Evolutionary conservation across 2,888 invertebrate species (phyloP).

Genomic region (Amitus sp.): DNA sequence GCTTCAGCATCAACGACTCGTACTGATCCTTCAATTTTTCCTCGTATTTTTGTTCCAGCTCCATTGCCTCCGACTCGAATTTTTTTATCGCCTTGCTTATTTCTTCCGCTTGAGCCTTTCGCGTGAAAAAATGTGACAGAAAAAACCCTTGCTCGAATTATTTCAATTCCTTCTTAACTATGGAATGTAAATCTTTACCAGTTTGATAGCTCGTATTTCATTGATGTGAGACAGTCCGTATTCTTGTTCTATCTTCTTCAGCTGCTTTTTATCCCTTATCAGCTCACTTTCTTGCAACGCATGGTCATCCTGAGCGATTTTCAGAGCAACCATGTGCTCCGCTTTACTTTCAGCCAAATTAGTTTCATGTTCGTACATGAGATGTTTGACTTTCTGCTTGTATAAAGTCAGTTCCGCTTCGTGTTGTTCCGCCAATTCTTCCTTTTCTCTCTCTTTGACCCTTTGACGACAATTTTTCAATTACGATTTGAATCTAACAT

Average conservation of each 20-base stretch:
- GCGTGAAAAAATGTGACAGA: not conserved
- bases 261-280: slow-evolving; percentile 76
- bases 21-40: slow-evolving; percentile 79
- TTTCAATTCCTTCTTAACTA: not conserved
- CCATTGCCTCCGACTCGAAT: slow-evolving; percentile 75
- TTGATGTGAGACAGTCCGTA: slow-evolving; percentile 77
- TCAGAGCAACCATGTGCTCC: slow-evolving; percentile 83
- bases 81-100: slow-evolving; percentile 58
- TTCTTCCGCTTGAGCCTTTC: slow-evolving; percentile 29
- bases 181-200: slow-evolving; percentile 58
- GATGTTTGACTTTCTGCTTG: slow-evolving; percentile 92
- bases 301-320: slow-evolving; percentile 86
- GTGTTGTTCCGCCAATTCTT: slow-evolving; percentile 87
- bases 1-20: slow-evolving; percentile 77
- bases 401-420: slow-evolving; percentile 88
- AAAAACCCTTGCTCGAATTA: too few species aligned
- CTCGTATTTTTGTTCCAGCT: slow-evolving; percentile 78
- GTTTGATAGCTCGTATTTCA: slow-evolving; percentile 76
- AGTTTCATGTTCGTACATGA: slow-evolving; percentile 91
- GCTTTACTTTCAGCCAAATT: slow-evolving; percentile 86
- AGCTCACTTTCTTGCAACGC: slow-evolving; percentile 80
- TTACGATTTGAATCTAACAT: too few species aligned
- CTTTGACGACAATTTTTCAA: too few species aligned
- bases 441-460: slow-evolving; percentile 87
- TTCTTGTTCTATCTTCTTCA: slow-evolving; percentile 76